Conservation (phyloP, 1,140 invertebrate genomes). For the Hypothenemus hampei region DNA sequence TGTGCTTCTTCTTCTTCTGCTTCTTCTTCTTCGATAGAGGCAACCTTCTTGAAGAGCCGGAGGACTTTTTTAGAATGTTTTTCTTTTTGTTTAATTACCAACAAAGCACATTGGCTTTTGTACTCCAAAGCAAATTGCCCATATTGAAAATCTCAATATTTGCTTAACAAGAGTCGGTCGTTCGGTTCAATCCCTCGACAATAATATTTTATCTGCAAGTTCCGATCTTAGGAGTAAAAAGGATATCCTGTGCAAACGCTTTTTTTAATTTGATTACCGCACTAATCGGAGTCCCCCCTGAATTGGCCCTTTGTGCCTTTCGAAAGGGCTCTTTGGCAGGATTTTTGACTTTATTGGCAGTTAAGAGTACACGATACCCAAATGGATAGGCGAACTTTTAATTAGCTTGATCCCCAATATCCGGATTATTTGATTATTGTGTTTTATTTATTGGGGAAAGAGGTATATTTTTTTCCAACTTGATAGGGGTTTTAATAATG, state of each 20-base stretch:
- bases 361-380: background rate
- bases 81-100: background rate
- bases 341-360: constrained; percentile 4
- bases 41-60: background rate
- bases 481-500: too few relatives aligned
- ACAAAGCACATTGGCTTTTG: too few relatives aligned
- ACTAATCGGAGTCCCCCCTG: background rate
- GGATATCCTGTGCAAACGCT: constrained; percentile 1
- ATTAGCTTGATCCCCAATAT: too few relatives aligned
- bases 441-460: too few relatives aligned
- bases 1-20: too few relatives aligned
- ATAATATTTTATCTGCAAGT: background rate
- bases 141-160: too few relatives aligned
- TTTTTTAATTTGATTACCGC: constrained; percentile 1
- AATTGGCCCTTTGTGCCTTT: constrained; percentile 3
- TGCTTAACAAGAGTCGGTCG: too few relatives aligned
- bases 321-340: background rate
- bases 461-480: too few relatives aligned
- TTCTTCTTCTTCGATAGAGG: too few relatives aligned
- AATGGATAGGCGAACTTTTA: background rate
- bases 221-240: constrained; percentile 1
- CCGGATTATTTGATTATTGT: too few relatives aligned
- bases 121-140: too few relatives aligned
- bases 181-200: background rate
- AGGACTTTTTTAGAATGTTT: background rate